A percentile compares a stretch with the other conserved stretches of the same genome.
These are phyloP conservation scores for Nomia melanderi DNA, from an alignment of 1,140 invertebrate genomes.

Conservation along the genomic window DNA sequence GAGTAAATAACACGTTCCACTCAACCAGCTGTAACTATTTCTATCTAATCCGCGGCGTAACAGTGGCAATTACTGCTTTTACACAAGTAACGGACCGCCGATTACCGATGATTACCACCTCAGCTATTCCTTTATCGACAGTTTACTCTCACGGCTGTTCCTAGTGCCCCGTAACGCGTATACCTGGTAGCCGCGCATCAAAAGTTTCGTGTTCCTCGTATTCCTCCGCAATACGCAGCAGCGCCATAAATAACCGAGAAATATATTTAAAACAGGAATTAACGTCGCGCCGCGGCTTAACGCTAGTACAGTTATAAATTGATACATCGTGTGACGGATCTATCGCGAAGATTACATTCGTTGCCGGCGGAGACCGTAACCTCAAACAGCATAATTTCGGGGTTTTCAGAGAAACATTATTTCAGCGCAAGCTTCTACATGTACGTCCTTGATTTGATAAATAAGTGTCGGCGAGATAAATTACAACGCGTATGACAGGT, in stretches of 20 bases:
- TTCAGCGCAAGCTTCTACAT: too few relatives aligned
- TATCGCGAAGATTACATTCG: neutral
- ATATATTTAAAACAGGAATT: conserved; percentile 15
- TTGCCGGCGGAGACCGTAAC: too few relatives aligned
- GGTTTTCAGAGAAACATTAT: too few relatives aligned
- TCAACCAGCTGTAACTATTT: conserved; percentile 34
- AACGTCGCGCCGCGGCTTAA: neutral
- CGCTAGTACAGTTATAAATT: conserved; percentile 23
- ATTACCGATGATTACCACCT: conserved; percentile 47
- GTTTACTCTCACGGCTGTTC: conserved; percentile 43
- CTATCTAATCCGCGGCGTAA: conserved; percentile 42
- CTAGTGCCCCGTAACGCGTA: conserved; percentile 26
- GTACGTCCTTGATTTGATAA: too few relatives aligned
- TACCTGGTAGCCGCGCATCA: neutral
- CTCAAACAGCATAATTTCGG: too few relatives aligned
- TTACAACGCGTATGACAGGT: neutral
- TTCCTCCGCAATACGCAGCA: neutral
- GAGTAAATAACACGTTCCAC: conserved; percentile 35
- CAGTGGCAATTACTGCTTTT: conserved; percentile 51
- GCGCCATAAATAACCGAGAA: conserved; percentile 33
- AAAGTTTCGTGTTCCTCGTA: conserved; percentile 11
- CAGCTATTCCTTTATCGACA: conserved; percentile 41
- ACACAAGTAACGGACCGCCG: conserved; percentile 48
- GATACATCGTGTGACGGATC: neutral
- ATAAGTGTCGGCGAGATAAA: neutral